These are phyloP conservation scores for Thymelicus sylvestris DNA, from an alignment of 2,888 invertebrate genomes.

Conservation along the genomic window DNA sequence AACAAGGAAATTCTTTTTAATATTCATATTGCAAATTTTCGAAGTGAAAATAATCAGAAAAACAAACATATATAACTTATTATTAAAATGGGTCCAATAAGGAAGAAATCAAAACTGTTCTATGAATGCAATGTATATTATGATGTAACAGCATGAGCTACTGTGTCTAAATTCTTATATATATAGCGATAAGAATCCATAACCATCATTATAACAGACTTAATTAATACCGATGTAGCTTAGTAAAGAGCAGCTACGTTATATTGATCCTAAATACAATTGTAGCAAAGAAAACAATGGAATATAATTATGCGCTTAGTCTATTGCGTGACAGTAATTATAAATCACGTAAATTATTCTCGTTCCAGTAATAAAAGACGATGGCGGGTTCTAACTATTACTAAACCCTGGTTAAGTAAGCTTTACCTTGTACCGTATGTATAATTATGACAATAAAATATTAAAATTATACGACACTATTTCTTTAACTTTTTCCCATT, in stretches of 20 bases:
- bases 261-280: conserved; percentile 9
- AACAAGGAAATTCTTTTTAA: no score
- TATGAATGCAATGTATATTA: no score
- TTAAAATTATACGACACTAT: no score
- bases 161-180: background rate
- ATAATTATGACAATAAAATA: no score
- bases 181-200: background rate
- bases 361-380: background rate
- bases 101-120: no score
- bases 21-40: no score
- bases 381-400: background rate
- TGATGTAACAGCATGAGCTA: background rate
- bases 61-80: no score
- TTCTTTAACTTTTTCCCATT: no score
- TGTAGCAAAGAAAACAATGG: conserved; percentile 11
- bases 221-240: no score
- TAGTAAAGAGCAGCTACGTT: background rate
- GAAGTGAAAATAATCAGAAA: no score
- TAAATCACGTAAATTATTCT: conserved; percentile 4
- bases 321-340: conserved; percentile 6
- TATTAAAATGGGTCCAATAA: no score
- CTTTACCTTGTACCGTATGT: background rate
- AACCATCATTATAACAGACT: no score
- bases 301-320: background rate
- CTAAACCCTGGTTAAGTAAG: background rate